Percentiles rank a stretch among this genome's conserved stretches.
Conservation (phyloP, 2,797 vertebrate genomes). For the Columba guinea region DNA sequence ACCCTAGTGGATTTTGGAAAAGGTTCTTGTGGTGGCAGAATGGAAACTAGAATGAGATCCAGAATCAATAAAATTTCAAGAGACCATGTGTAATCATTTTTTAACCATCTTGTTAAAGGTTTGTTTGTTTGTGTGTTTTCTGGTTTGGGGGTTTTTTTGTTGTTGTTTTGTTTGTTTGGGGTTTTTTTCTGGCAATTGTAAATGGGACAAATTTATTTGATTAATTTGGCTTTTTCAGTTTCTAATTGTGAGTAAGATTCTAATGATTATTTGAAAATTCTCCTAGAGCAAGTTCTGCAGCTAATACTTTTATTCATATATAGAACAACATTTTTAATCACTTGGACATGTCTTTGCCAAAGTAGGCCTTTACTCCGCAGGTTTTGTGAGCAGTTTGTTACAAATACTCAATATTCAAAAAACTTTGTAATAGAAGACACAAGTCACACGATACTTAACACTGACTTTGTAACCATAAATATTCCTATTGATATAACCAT, state of each 20-base stretch:
- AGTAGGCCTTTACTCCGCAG: not conserved
- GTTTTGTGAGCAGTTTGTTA: not conserved
- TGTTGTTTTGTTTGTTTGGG: too few species aligned
- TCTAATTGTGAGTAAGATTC: not conserved
- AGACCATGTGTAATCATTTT: not conserved
- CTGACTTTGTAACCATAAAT: not conserved
- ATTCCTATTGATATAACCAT: not conserved
- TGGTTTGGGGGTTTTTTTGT: not conserved
- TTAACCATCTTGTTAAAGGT: not conserved
- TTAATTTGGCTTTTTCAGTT: conserved; percentile 4
- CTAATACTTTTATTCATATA: not conserved
- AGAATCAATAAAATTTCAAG: not conserved
- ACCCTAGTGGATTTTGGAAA: not conserved
- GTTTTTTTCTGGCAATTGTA: not conserved
- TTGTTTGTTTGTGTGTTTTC: not conserved
- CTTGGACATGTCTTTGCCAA: not conserved
- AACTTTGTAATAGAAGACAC: not conserved
- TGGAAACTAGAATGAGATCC: not conserved
- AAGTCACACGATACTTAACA: not conserved
- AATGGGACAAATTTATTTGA: not conserved
- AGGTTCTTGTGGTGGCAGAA: not conserved
- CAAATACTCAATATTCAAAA: not conserved
- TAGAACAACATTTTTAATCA: not conserved
- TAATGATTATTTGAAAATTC: conserved; percentile 11
- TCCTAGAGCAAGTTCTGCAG: not conserved